These are phyloP conservation scores for Lytechinus variegatus DNA, from an alignment of 35 echinoderm and acorn worm genomes.

Conservation along the genomic window DNA sequence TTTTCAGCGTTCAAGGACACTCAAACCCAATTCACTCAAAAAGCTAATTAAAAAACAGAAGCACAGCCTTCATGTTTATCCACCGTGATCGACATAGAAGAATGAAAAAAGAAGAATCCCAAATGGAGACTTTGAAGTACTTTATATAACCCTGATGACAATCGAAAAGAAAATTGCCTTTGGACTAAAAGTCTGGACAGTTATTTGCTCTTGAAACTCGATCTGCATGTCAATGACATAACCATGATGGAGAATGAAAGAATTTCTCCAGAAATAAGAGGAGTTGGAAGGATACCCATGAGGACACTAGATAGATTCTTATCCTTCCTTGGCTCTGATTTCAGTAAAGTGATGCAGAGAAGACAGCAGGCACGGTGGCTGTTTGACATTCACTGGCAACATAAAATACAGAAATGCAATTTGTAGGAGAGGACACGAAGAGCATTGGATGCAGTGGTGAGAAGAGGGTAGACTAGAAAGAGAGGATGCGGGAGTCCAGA, in stretches of 20 bases:
- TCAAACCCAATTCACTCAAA: background rate
- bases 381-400: background rate
- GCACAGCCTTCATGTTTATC: background rate
- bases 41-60: background rate
- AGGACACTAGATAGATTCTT: conserved; percentile 3
- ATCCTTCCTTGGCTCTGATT: conserved; percentile 9
- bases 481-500: no score
- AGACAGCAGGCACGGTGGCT: conserved; percentile 19
- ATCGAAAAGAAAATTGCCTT: background rate
- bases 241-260: background rate
- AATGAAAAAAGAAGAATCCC: background rate
- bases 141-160: background rate
- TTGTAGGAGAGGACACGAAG: background rate
- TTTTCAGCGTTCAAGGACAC: background rate
- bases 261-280: background rate
- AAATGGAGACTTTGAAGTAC: background rate
- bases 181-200: conserved; percentile 4
- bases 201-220: conserved; percentile 8
- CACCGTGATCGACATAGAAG: background rate
- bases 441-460: no score
- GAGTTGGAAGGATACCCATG: background rate
- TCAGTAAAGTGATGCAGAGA: conserved; percentile 33
- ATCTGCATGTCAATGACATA: background rate
- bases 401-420: background rate
- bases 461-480: no score